Evolutionary conservation across 2,888 invertebrate species (phyloP).

Genomic region (Apoda limacodes): DNA sequence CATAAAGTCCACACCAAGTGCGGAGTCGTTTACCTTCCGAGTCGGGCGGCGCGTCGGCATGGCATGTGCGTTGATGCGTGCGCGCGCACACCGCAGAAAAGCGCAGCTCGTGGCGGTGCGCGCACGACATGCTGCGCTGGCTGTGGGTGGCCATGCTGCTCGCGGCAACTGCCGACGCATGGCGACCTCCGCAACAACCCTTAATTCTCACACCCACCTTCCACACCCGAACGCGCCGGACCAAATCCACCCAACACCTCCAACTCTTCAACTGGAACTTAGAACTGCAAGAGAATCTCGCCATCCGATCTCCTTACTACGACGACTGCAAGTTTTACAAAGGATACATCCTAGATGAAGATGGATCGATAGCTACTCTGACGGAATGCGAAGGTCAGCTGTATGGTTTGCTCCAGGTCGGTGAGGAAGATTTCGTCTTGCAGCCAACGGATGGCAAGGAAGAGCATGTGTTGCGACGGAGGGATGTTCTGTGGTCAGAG

Average conservation of each 20-base stretch:
- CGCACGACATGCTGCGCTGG: constrained; percentile 56
- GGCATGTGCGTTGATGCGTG: constrained; percentile 62
- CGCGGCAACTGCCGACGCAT: constrained; percentile 32
- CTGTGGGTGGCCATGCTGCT: constrained; percentile 49
- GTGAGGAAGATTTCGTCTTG: constrained; percentile 54
- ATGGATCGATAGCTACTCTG: constrained; percentile 55
- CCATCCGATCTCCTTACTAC: constrained; percentile 55
- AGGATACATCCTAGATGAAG: constrained; percentile 45
- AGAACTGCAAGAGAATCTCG: constrained; percentile 49
- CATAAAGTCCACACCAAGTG: constrained; percentile 50
- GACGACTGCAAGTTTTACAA: constrained; percentile 54
- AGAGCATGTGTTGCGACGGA: constrained; percentile 45
- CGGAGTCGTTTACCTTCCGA: constrained; percentile 66
- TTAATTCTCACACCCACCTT: constrained; percentile 21
- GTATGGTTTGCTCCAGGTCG: constrained; percentile 62
- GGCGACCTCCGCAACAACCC: constrained; percentile 29
- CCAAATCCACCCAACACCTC: constrained; percentile 32
- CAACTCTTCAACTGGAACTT: constrained; percentile 53
- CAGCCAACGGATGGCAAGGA: constrained; percentile 43
- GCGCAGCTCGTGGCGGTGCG: constrained; percentile 51
- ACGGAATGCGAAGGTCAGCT: constrained; percentile 65
- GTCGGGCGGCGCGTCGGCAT: constrained; percentile 56
- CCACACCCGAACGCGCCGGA: constrained; percentile 18
- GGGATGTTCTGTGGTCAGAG: constrained; percentile 47
- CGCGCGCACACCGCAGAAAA: constrained; percentile 47